These are phyloP conservation scores for Chironex yamaguchii DNA, from an alignment of 30 jellyfish, hydroid and myxozoan species.

Conservation along the genomic window DNA sequence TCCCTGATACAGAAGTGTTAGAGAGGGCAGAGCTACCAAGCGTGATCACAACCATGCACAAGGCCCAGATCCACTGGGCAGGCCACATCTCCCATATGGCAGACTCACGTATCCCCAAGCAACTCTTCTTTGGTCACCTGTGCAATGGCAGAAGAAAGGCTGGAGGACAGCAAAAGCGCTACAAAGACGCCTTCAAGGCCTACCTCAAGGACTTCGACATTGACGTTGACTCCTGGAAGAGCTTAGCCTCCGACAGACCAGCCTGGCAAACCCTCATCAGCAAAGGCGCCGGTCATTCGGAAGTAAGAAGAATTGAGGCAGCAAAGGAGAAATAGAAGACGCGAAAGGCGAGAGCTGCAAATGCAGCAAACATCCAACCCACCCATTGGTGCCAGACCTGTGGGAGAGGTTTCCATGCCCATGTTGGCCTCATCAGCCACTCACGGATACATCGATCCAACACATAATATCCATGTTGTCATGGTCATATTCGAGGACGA, in stretches of 20 bases:
- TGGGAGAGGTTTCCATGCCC: constrained; percentile 23
- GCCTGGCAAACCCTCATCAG: constrained; percentile 10
- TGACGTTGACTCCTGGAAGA: not conserved
- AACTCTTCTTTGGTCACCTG: too few relatives aligned
- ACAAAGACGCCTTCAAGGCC: not conserved
- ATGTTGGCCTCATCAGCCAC: constrained; percentile 14
- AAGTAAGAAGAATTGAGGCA: not conserved
- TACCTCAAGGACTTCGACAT: constrained; percentile 24
- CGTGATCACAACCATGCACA: too few relatives aligned
- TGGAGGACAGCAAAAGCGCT: too few relatives aligned
- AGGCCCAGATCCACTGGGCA: too few relatives aligned
- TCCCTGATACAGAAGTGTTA: too few relatives aligned
- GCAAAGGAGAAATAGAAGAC: not conserved
- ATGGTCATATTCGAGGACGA: constrained; percentile 25
- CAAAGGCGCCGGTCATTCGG: constrained; percentile 15
- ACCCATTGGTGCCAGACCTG: constrained; percentile 17
- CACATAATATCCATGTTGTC: not conserved
- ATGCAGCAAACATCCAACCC: not conserved
- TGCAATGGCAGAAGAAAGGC: too few relatives aligned
- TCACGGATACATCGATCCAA: not conserved
- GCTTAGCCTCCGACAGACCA: constrained; percentile 8
- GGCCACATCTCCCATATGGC: too few relatives aligned
- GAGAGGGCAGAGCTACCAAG: too few relatives aligned
- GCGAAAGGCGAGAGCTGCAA: constrained; percentile 3
- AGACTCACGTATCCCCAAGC: too few relatives aligned